Evolutionary conservation across 2,113 vertebrate species (phyloP).

Genomic region (Rhinoderma darwinii): DNA sequence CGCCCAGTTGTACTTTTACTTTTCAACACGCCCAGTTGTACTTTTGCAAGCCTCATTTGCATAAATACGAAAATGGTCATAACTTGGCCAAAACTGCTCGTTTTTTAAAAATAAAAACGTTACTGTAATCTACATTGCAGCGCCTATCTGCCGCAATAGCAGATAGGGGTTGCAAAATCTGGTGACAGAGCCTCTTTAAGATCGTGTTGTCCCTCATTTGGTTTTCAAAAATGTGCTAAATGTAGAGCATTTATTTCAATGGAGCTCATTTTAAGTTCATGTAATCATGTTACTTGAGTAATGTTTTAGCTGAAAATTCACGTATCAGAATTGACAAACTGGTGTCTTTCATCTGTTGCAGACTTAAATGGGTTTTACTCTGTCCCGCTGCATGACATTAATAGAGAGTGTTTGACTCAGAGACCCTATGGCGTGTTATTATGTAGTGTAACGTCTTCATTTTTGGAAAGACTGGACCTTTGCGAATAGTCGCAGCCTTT

Average conservation of each 20-base stretch:
- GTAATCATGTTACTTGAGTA: background rate
- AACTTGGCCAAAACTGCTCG: too few relatives aligned
- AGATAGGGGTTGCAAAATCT: too few relatives aligned
- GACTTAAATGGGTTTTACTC: background rate
- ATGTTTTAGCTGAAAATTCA: background rate
- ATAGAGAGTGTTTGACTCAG: constrained; percentile 24
- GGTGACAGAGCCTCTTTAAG: too few relatives aligned
- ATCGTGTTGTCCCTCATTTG: too few relatives aligned
- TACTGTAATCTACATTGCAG: too few relatives aligned
- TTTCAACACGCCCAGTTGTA: too few relatives aligned
- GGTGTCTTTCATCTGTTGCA: background rate
- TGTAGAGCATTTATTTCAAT: background rate
- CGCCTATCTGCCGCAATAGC: too few relatives aligned
- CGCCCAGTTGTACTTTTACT: too few relatives aligned
- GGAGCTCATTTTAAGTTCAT: background rate
- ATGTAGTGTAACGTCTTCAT: background rate
- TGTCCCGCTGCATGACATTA: constrained; percentile 32
- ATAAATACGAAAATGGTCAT: too few relatives aligned
- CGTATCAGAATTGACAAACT: background rate
- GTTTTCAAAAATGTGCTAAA: too few relatives aligned
- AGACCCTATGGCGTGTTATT: constrained; percentile 26
- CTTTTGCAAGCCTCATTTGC: too few relatives aligned
- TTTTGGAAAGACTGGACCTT: constrained; percentile 37
- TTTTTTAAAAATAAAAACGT: too few relatives aligned
- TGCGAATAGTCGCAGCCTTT: constrained; percentile 15